Evolutionary conservation across 2,797 vertebrate genomes (phyloP).

Genomic region (Alca torda): DNA sequence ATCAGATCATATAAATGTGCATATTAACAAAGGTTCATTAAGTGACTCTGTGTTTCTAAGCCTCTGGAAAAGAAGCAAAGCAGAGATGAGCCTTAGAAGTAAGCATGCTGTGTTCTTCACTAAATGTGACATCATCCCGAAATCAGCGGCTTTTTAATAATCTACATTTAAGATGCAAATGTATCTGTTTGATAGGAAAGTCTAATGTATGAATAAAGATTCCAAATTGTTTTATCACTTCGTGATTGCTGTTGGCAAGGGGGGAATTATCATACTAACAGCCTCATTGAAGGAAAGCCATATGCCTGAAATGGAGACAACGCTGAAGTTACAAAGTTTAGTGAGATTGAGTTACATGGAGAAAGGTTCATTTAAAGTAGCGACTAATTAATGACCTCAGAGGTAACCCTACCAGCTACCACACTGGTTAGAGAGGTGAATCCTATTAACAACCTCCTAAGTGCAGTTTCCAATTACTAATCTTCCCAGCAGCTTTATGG

Average conservation of each 20-base stretch:
- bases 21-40: conserved; percentile 65
- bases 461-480: conserved; percentile 60
- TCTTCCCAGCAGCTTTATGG: conserved; percentile 57
- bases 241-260: not conserved
- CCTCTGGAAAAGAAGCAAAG: conserved; percentile 44
- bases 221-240: conserved; percentile 34
- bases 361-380: conserved; percentile 51
- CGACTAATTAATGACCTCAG: conserved; percentile 64
- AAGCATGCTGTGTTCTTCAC: not conserved
- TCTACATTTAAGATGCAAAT: conserved; percentile 43
- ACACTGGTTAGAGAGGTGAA: conserved; percentile 45
- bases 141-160: conserved; percentile 42
- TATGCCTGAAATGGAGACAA: conserved; percentile 16
- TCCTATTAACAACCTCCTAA: conserved; percentile 50
- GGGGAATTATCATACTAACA: conserved; percentile 8
- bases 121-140: not conserved
- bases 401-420: conserved; percentile 49
- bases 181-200: not conserved
- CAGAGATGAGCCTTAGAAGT: not conserved
- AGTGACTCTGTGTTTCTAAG: conserved; percentile 4
- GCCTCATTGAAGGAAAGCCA: conserved; percentile 3
- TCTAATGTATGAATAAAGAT: conserved; percentile 43
- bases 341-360: conserved; percentile 45
- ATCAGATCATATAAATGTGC: conserved; percentile 59
- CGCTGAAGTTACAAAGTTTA: conserved; percentile 25